These are phyloP conservation scores for Scolopax rusticola DNA, from an alignment of 2,797 vertebrate genomes.

Conservation along the genomic window DNA sequence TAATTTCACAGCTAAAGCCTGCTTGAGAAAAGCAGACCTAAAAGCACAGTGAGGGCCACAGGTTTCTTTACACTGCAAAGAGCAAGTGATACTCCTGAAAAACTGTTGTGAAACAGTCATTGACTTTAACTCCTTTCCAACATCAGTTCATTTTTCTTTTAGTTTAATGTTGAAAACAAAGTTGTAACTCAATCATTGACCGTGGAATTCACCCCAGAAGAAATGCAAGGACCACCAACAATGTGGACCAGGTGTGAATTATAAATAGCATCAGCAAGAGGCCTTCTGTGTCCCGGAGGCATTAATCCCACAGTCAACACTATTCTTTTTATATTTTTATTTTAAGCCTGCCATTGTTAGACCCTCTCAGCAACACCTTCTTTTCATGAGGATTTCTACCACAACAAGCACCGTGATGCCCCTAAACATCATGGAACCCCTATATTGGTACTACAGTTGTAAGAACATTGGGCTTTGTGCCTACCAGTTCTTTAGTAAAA, in stretches of 20 bases:
- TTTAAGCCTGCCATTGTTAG: not conserved
- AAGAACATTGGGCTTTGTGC: rapidly evolving
- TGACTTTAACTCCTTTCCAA: not conserved
- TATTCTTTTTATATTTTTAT: not conserved
- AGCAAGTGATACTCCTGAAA: not conserved
- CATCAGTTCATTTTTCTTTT: not conserved
- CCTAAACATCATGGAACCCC: not conserved
- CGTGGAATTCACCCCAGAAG: not conserved
- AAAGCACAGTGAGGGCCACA: not conserved
- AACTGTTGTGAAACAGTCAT: not conserved
- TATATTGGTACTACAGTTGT: not conserved
- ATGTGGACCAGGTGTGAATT: not conserved
- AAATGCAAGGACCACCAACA: conserved; percentile 6
- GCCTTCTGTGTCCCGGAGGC: not conserved
- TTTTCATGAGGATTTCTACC: not conserved
- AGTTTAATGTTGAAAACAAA: not conserved
- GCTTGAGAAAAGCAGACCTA: not conserved
- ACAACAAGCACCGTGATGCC: not conserved
- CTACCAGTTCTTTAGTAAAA: not conserved
- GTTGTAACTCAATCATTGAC: not conserved
- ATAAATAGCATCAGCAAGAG: conserved; percentile 10
- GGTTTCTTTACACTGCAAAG: not conserved
- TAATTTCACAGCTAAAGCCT: not conserved
- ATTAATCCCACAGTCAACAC: not conserved
- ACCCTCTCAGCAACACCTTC: not conserved